Evolutionary conservation across 2,888 invertebrate genomes (phyloP).

Genomic region (Aphodius sticticus): DNA sequence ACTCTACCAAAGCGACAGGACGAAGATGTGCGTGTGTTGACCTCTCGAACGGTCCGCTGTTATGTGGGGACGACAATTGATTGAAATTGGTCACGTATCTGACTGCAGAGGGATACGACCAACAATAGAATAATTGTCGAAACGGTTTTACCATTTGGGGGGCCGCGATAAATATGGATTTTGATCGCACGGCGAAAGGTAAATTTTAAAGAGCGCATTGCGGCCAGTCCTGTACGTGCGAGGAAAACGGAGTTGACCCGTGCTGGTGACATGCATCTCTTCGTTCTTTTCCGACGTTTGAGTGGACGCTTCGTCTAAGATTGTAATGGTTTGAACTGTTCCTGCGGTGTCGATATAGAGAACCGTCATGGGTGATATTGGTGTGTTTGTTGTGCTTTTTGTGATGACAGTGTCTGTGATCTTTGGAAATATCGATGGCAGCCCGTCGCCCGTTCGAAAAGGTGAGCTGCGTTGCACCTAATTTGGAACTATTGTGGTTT

Average conservation of each 20-base stretch:
- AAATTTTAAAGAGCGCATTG: constrained; percentile 4
- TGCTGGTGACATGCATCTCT: background rate
- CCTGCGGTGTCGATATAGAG: background rate
- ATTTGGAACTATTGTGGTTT: too few relatives aligned
- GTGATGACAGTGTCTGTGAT: constrained; percentile 33
- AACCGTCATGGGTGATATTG: constrained; percentile 28
- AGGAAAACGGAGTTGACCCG: too few relatives aligned
- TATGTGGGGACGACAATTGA: constrained; percentile 4
- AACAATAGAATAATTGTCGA: background rate
- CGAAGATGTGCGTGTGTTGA: background rate
- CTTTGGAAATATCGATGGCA: constrained; percentile 36
- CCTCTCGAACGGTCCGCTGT: background rate
- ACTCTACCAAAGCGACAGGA: background rate
- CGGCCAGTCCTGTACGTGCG: background rate
- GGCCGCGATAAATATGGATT: background rate
- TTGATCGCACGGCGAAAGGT: background rate
- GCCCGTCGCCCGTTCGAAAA: background rate
- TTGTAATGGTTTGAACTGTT: constrained; percentile 16
- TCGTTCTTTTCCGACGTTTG: background rate
- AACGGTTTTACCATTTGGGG: background rate
- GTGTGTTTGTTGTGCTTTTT: constrained; percentile 31
- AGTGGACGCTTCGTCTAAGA: background rate
- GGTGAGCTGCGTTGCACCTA: too few relatives aligned
- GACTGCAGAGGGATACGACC: background rate
- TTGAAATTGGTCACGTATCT: background rate